Percentiles rank a stretch among this genome's conserved stretches.
Evolutionary conservation across 2,888 invertebrate species (phyloP).

Genomic region (Coecobrya sp.): DNA sequence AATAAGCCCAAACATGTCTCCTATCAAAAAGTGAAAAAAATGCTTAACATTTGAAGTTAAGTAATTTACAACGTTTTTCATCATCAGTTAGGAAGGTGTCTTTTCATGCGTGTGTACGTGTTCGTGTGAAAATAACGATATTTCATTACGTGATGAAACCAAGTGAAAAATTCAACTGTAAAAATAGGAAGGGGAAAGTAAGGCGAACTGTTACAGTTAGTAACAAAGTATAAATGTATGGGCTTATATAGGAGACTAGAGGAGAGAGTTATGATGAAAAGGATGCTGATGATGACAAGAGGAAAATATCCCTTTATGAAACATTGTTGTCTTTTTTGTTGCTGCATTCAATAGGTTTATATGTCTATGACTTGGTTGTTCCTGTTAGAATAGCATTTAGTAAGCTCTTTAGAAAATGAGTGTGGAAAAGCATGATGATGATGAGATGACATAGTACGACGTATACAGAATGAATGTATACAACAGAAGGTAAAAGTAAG

Average conservation of each 20-base stretch:
- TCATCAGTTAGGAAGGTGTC: no score
- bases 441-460: background rate
- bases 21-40: no score
- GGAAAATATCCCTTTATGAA: conserved; percentile 22
- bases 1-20: no score
- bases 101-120: background rate
- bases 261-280: background rate
- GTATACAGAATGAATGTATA: background rate
- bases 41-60: no score
- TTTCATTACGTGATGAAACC: background rate
- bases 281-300: background rate
- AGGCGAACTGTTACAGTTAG: background rate
- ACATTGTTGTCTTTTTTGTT: background rate
- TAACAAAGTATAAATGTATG: background rate
- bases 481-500: background rate
- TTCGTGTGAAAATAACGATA: background rate
- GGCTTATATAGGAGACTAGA: background rate
- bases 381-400: background rate
- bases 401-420: background rate
- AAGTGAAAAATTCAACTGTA: background rate
- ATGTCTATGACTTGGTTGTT: background rate
- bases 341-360: background rate
- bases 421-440: background rate
- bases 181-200: background rate
- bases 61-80: no score